phyloP scores from a whole-genome alignment of 37 sponge, comb jelly and placozoan genomes.

The Lycopodina hypogea region DNA sequence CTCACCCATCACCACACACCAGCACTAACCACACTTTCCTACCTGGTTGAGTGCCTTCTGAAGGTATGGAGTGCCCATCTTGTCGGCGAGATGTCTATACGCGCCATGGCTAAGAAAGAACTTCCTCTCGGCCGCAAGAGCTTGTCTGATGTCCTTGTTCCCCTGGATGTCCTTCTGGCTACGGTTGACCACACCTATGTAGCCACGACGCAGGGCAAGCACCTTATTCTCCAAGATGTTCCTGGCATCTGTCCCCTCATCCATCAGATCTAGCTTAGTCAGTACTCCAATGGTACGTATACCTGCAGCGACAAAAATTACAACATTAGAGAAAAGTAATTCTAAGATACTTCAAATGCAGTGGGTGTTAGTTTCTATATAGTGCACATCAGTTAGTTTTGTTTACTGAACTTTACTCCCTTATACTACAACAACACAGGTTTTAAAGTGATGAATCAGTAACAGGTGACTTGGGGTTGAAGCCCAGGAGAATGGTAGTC shows the following conservation, averaged over 20 bases:
- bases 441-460: no score
- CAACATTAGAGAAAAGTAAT: not conserved
- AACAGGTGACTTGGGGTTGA: no score
- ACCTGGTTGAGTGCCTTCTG: constrained; percentile 95
- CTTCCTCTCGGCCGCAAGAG: constrained; percentile 91
- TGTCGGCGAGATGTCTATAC: constrained; percentile 97
- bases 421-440: no score
- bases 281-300: constrained; percentile 88
- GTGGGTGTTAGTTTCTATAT: not conserved
- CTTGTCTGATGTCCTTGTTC: constrained; percentile 96
- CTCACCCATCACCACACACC: no score
- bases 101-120: constrained; percentile 94
- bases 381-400: not conserved
- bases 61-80: constrained; percentile 88
- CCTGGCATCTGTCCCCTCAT: constrained; percentile 96
- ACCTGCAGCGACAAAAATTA: constrained; percentile 47
- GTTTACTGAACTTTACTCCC: not conserved
- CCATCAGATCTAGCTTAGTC: constrained; percentile 98
- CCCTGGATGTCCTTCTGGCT: constrained; percentile 98
- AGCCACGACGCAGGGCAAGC: constrained; percentile 90
- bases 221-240: constrained; percentile 94
- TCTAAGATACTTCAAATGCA: not conserved
- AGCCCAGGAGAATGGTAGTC: no score
- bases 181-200: constrained; percentile 97
- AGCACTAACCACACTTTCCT: not conserved